Conservation (phyloP, 2,797 vertebrate genomes). For the Micrastur ruficollis region DNA sequence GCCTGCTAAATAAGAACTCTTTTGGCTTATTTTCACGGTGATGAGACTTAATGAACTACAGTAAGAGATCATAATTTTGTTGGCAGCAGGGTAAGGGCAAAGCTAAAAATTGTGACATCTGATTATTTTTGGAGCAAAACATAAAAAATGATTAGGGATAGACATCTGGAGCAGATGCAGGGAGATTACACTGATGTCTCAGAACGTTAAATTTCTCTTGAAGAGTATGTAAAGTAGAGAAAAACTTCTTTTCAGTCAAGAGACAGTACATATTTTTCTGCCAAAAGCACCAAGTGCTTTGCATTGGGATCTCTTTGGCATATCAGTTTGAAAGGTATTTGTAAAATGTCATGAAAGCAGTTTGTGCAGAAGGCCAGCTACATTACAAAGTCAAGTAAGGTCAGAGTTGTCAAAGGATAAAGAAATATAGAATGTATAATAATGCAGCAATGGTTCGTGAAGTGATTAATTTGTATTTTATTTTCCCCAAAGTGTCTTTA, state of each 20-base stretch:
- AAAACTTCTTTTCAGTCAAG: neutral
- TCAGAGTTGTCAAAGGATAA: constrained; percentile 28
- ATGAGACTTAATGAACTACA: constrained; percentile 18
- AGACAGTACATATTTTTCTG: neutral
- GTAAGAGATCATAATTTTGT: neutral
- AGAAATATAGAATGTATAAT: constrained; percentile 44
- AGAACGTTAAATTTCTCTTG: neutral
- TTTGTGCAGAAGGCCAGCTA: neutral
- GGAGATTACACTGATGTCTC: neutral
- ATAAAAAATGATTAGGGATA: neutral
- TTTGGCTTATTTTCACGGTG: neutral
- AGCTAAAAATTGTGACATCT: constrained; percentile 16
- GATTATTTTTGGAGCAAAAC: neutral
- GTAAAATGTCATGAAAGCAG: neutral
- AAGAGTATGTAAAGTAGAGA: neutral
- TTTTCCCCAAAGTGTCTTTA: constrained; percentile 63
- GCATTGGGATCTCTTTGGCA: neutral
- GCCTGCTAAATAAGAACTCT: neutral
- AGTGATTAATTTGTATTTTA: constrained; percentile 63
- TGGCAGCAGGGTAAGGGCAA: constrained; percentile 17
- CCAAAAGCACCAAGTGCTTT: neutral
- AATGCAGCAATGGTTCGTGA: constrained; percentile 61
- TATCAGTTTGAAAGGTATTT: neutral
- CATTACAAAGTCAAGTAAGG: constrained; percentile 42
- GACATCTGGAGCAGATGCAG: constrained; percentile 8